Conservation (phyloP, 2,113 vertebrate genomes). For the Vulpes ferrilata region DNA sequence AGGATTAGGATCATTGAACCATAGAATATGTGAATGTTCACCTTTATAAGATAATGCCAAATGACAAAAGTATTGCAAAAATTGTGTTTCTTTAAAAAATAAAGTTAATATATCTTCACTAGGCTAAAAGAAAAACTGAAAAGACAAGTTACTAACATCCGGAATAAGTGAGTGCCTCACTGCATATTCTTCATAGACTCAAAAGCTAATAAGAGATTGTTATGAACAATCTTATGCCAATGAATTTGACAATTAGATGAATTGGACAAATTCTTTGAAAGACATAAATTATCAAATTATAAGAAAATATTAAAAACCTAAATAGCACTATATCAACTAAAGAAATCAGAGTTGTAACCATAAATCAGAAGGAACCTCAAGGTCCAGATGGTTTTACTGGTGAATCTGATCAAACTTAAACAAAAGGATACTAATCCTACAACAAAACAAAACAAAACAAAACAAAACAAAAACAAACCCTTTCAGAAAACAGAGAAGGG, state of each 20-base stretch:
- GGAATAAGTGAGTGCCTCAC: not conserved
- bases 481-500: not conserved
- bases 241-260: not conserved
- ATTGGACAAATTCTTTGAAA: not conserved
- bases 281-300: not conserved
- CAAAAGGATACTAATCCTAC: not conserved
- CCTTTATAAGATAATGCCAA: not conserved
- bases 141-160: not conserved
- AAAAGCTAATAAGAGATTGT: not conserved
- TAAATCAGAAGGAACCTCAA: not conserved
- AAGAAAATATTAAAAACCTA: not conserved
- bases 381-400: not conserved
- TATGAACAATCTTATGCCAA: constrained; percentile 23
- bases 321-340: not conserved
- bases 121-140: not conserved
- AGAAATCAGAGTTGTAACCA: not conserved
- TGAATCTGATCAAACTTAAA: not conserved
- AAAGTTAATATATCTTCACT: not conserved
- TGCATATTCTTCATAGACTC: not conserved
- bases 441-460: not conserved
- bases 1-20: not conserved
- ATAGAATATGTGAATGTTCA: not conserved
- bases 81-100: not conserved
- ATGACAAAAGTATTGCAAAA: not conserved
- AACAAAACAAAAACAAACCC: not conserved